A percentile compares a stretch with the other conserved stretches of the same genome.
Evolutionary conservation across 2,888 invertebrate genomes (phyloP).

Genomic region (Tubulanus polymorphus): DNA sequence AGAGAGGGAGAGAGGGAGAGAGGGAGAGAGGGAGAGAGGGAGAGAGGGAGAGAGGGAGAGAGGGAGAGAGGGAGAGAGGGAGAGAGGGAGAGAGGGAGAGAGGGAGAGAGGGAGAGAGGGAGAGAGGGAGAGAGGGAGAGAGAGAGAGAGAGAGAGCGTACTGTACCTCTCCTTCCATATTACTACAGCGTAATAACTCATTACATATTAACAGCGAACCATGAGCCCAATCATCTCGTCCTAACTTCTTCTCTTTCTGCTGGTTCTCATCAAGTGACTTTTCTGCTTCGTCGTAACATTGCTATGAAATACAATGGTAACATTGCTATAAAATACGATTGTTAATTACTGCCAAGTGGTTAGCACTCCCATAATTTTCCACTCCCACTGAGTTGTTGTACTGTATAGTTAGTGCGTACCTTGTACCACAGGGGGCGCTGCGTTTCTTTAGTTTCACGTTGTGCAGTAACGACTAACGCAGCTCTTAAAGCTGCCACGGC

Average conservation of each 20-base stretch:
- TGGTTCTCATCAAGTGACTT: conserved; percentile 68
- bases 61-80: too few relatives aligned
- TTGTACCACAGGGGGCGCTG: conserved; percentile 79
- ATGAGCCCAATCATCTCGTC: conserved; percentile 82
- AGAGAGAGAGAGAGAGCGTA: too few relatives aligned
- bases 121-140: too few relatives aligned
- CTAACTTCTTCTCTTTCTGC: conserved; percentile 68
- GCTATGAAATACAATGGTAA: conserved; percentile 56
- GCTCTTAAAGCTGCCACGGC: conserved; percentile 93
- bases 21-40: too few relatives aligned
- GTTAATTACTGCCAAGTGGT: not conserved
- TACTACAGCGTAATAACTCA: conserved; percentile 86
- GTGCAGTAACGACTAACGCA: conserved; percentile 89
- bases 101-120: too few relatives aligned
- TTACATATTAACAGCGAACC: conserved; percentile 89
- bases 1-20: too few relatives aligned
- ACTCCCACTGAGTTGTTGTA: not conserved
- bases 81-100: too few relatives aligned
- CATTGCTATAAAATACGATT: not conserved
- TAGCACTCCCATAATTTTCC: not conserved
- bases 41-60: too few relatives aligned
- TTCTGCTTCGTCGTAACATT: conserved; percentile 87
- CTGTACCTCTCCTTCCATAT: conserved; percentile 62
- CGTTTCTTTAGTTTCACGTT: conserved; percentile 88
- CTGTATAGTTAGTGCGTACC: conserved; percentile 29